Percentiles rank a stretch among this genome's conserved stretches.
phyloP scores from a whole-genome alignment of 1,140 invertebrate species.

The Muscidifurax raptorellus region DNA sequence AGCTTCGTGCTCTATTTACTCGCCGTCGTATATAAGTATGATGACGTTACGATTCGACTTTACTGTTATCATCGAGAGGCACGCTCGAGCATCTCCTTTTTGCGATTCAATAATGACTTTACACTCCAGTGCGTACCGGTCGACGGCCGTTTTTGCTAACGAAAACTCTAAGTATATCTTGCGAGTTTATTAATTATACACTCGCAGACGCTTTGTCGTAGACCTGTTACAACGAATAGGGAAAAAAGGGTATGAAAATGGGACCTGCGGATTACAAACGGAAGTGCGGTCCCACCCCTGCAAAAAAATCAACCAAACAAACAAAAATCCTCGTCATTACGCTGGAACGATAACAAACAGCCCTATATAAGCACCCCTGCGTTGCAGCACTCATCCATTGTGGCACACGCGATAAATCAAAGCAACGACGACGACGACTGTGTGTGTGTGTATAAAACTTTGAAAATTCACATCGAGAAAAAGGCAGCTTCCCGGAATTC shows the following conservation, averaged over 20 bases:
- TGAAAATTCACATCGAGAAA: neutral
- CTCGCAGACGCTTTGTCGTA: neutral
- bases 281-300: neutral
- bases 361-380: neutral
- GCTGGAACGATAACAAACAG: neutral
- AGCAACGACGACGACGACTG: neutral
- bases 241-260: neutral
- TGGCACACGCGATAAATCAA: neutral
- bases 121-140: neutral
- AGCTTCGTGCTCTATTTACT: conserved; percentile 33
- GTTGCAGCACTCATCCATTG: neutral
- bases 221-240: neutral
- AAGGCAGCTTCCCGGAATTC: conserved; percentile 6
- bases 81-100: neutral
- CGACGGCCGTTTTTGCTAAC: neutral
- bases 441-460: neutral
- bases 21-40: neutral
- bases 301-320: neutral
- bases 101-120: conserved; percentile 34
- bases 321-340: neutral
- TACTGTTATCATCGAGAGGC: conserved; percentile 24
- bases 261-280: neutral
- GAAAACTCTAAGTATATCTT: neutral
- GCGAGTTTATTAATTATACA: neutral
- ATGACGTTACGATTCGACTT: conserved; percentile 13